These are phyloP conservation scores for Chlorodrepanis virens DNA, from an alignment of 2,113 vertebrate genomes.

Conservation along the genomic window DNA sequence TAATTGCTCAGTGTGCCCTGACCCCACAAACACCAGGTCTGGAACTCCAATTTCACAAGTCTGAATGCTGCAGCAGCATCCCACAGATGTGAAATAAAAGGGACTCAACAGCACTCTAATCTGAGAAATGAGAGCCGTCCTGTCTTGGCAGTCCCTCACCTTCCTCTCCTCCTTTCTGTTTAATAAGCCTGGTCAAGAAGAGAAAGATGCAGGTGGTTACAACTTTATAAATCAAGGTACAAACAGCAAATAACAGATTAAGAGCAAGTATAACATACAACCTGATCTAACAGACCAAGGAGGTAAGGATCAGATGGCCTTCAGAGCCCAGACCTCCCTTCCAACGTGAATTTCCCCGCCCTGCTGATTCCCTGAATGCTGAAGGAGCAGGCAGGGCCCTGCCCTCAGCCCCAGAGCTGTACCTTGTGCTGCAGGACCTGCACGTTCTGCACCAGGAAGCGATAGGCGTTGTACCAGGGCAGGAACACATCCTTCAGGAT, in stretches of 20 bases:
- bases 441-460: conserved; percentile 93
- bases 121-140: neutral
- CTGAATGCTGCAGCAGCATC: neutral
- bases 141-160: neutral
- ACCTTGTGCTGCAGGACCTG: conserved; percentile 89
- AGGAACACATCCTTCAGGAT: conserved; percentile 97
- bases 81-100: neutral
- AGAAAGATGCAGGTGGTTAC: neutral
- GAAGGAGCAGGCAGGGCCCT: neutral
- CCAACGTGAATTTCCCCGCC: neutral
- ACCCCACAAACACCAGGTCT: neutral
- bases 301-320: neutral
- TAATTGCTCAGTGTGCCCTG: neutral
- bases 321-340: neutral
- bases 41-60: neutral
- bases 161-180: neutral
- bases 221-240: neutral
- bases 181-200: neutral
- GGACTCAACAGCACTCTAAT: neutral
- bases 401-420: neutral
- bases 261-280: neutral
- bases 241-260: neutral
- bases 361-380: neutral
- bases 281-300: neutral
- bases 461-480: conserved; percentile 98